Percentiles rank a stretch among this genome's conserved stretches.
Conservation (phyloP, 2,888 invertebrate genomes). For the Tromatobia lineatoria region DNA sequence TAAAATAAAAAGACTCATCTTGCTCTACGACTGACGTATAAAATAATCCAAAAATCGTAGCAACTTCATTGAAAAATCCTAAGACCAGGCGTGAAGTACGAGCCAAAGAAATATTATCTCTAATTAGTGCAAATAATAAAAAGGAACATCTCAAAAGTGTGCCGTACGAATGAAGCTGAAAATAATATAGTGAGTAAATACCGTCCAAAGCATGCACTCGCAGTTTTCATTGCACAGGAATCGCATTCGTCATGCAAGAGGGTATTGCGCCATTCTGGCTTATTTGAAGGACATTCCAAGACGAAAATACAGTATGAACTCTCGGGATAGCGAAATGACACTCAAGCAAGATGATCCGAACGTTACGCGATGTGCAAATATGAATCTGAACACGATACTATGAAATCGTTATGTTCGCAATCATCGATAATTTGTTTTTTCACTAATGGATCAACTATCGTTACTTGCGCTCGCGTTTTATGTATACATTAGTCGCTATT, state of each 20-base stretch:
- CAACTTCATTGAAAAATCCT: slow-evolving; percentile 41
- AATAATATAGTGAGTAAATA: slow-evolving; percentile 53
- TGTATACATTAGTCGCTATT: slow-evolving; percentile 19
- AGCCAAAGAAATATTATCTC: slow-evolving; percentile 46
- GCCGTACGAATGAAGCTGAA: slow-evolving; percentile 60
- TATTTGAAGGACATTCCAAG: slow-evolving; percentile 64
- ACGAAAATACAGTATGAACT: slow-evolving; percentile 66
- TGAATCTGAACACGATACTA: slow-evolving; percentile 2
- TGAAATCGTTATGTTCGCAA: slow-evolving; percentile 11
- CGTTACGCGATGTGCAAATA: slow-evolving; percentile 13
- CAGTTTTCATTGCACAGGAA: slow-evolving; percentile 61
- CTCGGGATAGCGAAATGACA: slow-evolving; percentile 48
- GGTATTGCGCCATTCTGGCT: slow-evolving; percentile 58
- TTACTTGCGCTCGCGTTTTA: slow-evolving; percentile 28
- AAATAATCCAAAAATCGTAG: slow-evolving; percentile 36
- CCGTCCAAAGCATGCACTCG: slow-evolving; percentile 57
- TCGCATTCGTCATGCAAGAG: slow-evolving; percentile 67
- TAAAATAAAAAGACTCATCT: slow-evolving; percentile 32
- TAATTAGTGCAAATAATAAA: slow-evolving; percentile 47
- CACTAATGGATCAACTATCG: slow-evolving; percentile 4
- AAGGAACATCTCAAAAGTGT: slow-evolving; percentile 45
- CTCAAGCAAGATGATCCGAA: slow-evolving; percentile 54
- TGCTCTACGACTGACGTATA: slow-evolving; percentile 6
- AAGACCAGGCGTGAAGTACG: slow-evolving; percentile 39
- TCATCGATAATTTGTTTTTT: slow-evolving; percentile 1